Base-by-base conservation (phyloP, 1,140 invertebrate genomes). In the Wiebesia pumilae region DNA sequence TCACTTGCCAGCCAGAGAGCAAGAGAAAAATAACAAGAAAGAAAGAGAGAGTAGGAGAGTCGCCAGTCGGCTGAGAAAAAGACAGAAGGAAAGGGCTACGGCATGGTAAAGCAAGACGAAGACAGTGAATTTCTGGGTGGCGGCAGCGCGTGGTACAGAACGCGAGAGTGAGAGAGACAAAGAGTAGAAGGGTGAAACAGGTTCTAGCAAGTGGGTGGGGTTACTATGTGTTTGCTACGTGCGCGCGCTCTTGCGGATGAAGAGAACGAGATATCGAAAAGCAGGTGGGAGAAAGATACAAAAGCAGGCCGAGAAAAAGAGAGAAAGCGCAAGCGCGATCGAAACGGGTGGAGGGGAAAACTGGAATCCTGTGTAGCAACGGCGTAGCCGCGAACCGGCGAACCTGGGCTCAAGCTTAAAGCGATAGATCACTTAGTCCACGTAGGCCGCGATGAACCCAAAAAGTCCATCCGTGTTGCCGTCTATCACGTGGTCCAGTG, bases 341-440 rank as follows among this genome's bases (percentile, higher is more conserved):
- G 85, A 84, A 80, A 81, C 87, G 88, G 75, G 86, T 88, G 89
- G 89, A 91, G 88, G 91, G 89, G 90, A 92, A 91, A 91, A 94
- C 92, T 93, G 92, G 93, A 93, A 93, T 94, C 91, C 92, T 92
- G 93, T 93, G 93, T 93, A 94, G 93, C 93, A 93, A 93, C 93
- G 92, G 91, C 92, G 91, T 92, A 92, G 92, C 91, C 91, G 91
- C 92, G 90, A 92, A 92, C 89, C 92, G 87, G 90, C 91, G 91
- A 91, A 92, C 91, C 91, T 92, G 90, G 91, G 91, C 90, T 91
- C 91, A 91, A 91, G 88, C 91, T 94, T 94, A 92, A 93, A 93
- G 91, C 92, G 93, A 93, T 93, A 92, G 92, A 93, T 93, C 93
- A 93, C 90, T 92, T 83, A 89, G 33, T 80, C 87, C 88, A 88